Conservation (phyloP, 2,113 vertebrate species). For the Hemiscyllium ocellatum region DNA sequence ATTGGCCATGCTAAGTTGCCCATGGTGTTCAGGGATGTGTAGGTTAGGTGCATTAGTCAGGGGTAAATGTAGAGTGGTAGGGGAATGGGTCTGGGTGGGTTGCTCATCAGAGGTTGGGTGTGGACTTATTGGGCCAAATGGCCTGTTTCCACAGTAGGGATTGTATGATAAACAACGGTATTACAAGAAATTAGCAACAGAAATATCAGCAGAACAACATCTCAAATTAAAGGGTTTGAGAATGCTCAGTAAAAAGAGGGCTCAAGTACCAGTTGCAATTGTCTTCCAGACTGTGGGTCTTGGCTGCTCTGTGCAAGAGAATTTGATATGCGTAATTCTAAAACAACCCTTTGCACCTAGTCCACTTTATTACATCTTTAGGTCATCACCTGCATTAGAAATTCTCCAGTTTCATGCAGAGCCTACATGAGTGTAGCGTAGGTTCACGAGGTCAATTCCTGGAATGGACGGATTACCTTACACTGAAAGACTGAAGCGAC, state of each 20-base stretch:
- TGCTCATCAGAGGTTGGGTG: too few relatives aligned
- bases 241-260: not conserved
- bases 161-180: not conserved
- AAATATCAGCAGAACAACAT: not conserved
- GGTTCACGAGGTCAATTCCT: too few relatives aligned
- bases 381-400: not conserved
- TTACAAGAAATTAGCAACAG: not conserved
- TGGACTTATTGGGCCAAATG: too few relatives aligned
- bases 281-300: not conserved
- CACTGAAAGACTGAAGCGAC: too few relatives aligned
- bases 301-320: not conserved
- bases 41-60: too few relatives aligned
- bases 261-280: not conserved
- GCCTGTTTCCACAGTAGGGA: too few relatives aligned
- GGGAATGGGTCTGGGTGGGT: too few relatives aligned
- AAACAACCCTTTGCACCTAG: not conserved
- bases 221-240: not conserved
- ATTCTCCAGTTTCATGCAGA: not conserved
- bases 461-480: too few relatives aligned
- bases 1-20: too few relatives aligned
- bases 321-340: not conserved
- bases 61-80: too few relatives aligned
- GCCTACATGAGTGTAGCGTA: too few relatives aligned
- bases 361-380: not conserved
- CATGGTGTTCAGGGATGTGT: too few relatives aligned